phyloP scores from a whole-genome alignment of 1,140 invertebrate genomes.

The Magallana ariakensis region DNA sequence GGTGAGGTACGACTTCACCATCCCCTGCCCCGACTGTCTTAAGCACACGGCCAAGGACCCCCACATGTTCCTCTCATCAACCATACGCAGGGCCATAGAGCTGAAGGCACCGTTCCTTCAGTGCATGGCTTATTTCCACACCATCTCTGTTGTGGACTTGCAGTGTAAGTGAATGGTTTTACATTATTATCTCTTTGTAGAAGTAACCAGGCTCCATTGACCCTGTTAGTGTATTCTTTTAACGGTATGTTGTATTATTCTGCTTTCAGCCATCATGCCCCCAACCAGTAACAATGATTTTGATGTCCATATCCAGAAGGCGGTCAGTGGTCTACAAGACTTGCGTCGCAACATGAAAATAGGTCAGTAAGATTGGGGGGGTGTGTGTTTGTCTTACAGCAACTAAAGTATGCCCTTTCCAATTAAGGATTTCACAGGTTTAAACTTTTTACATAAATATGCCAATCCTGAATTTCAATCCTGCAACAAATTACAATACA shows the following conservation, averaged over 20 bases:
- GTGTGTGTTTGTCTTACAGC: too few species aligned
- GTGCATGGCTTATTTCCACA: constrained; percentile 78
- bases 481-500: too few species aligned
- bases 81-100: constrained; percentile 74
- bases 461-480: too few species aligned
- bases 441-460: too few species aligned
- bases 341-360: constrained; percentile 41
- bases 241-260: neutral
- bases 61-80: constrained; percentile 76
- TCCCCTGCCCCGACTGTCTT: constrained; percentile 78
- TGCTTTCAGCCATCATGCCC: constrained; percentile 73
- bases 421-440: too few species aligned
- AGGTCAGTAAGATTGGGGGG: neutral
- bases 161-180: constrained; percentile 64
- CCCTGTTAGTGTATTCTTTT: neutral
- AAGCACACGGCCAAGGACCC: constrained; percentile 73
- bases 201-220: too few species aligned
- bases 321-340: constrained; percentile 73
- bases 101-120: constrained; percentile 78
- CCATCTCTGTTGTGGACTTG: constrained; percentile 74
- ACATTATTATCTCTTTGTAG: neutral
- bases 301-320: constrained; percentile 76
- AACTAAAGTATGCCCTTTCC: too few species aligned
- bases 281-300: constrained; percentile 74
- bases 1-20: constrained; percentile 75